Base-by-base conservation (phyloP, 2,888 invertebrate genomes). In the Anticlea derivata region DNA sequence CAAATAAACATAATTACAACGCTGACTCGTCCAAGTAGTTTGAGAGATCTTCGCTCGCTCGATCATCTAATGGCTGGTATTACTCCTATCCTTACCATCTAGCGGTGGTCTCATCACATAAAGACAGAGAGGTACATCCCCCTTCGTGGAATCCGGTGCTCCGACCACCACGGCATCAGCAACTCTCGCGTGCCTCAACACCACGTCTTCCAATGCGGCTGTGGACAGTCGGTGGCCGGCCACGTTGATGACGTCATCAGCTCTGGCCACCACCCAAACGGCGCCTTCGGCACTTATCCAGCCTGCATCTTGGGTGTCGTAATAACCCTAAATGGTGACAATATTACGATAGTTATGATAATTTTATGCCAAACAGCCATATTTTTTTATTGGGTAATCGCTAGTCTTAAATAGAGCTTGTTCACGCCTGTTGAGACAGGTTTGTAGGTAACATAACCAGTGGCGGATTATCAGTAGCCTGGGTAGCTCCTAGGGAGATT, bases 271-370 rank as follows among this genome's bases (percentile, higher is more conserved):
- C 7, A 98, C 97, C 83, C 95, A 97, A 1, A 98, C 92, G 46
- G 96, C 96, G 0, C 97, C 97, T 60, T 94, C 93, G 44, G 94
- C 93, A 71, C 97, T 97, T 48, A 94, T 92, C 80, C 95, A 96
- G 0, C 98, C 98, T 0, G 97, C 97, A 75, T 98, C 98, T 96
- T 98, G 98, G 0, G 98, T 98, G 73, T 98, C 98, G 74, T 98
- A 97, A 80, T 94, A 97, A 2, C 96, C 96, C 96, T 96, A 69
- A n/a, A n/a, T n/a, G n/a, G n/a, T n/a, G n/a, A n/a, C n/a, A n/a
- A n/a, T n/a, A n/a, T n/a, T n/a, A n/a, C n/a, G n/a, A n/a, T n/a
- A n/a, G n/a, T n/a, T n/a, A n/a, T n/a, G n/a, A n/a, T n/a, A n/a
- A 7, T 11, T 11, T 17, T 17, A 17, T 17, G 4, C 2, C 2